These are phyloP conservation scores for Aspidapion aeneum DNA, from an alignment of 2,888 invertebrate genomes.

Conservation along the genomic window DNA sequence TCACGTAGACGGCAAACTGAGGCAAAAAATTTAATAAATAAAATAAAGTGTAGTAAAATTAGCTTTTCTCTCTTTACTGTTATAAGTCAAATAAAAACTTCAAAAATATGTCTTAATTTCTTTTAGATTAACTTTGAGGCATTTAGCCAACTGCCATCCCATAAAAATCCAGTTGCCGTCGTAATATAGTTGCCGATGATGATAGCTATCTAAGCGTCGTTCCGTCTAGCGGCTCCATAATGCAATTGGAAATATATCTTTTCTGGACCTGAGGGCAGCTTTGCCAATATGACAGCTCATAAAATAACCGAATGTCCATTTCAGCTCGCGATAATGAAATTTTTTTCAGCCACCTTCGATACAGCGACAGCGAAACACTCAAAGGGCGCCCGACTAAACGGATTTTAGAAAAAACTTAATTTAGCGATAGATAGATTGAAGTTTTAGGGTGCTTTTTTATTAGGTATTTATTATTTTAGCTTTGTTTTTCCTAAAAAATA, in stretches of 20 bases:
- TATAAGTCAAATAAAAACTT: too few relatives aligned
- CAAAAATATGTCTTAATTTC: too few relatives aligned
- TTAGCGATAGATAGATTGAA: not conserved
- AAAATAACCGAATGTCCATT: constrained; percentile 47
- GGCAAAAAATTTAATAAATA: too few relatives aligned
- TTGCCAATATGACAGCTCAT: constrained; percentile 49
- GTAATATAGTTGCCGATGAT: constrained; percentile 5
- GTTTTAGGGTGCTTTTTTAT: too few relatives aligned
- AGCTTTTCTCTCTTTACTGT: too few relatives aligned
- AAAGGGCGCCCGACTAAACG: not conserved
- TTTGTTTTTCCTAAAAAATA: too few relatives aligned
- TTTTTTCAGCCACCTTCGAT: not conserved
- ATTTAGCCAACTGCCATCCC: too few relatives aligned
- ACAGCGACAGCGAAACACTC: not conserved
- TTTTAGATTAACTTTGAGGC: too few relatives aligned
- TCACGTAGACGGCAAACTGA: too few relatives aligned
- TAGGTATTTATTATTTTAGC: too few relatives aligned
- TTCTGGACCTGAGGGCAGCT: constrained; percentile 34
- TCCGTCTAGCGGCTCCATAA: constrained; percentile 19
- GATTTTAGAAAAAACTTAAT: not conserved
- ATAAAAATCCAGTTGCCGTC: constrained; percentile 1
- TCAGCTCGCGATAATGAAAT: constrained; percentile 25
- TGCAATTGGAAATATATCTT: constrained; percentile 28
- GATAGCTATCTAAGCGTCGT: constrained; percentile 4
- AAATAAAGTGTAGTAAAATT: too few relatives aligned